These are phyloP conservation scores for Drosophila cognata DNA, from an alignment of 2,888 invertebrate species.

Conservation along the genomic window DNA sequence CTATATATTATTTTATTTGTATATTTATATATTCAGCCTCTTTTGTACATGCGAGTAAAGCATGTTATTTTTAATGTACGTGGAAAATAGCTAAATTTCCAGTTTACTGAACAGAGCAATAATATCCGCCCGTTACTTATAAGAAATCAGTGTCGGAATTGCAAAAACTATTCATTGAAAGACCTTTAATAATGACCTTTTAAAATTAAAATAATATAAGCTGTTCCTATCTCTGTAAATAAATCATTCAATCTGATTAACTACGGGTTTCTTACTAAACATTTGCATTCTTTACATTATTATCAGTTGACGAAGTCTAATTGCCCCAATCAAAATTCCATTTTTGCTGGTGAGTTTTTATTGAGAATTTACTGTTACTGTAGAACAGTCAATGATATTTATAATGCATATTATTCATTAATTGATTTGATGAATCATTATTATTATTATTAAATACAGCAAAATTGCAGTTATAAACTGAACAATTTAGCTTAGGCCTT, in stretches of 20 bases:
- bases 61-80: too few species aligned
- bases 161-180: background rate
- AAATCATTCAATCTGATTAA: too few species aligned
- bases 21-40: background rate
- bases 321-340: background rate
- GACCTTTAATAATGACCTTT: background rate
- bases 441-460: background rate
- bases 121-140: background rate
- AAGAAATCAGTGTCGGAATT: background rate
- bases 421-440: background rate
- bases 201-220: background rate
- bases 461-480: background rate
- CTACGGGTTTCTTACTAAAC: background rate
- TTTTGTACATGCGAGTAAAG: background rate
- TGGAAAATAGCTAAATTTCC: background rate
- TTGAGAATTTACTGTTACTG: background rate
- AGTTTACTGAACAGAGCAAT: background rate
- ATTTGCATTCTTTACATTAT: background rate
- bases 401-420: background rate
- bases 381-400: background rate
- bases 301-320: background rate
- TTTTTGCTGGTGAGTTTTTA: background rate
- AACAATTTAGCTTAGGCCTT: background rate
- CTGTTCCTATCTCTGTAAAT: background rate
- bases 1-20: background rate